A percentile compares a stretch with the other conserved stretches of the same genome.
Conservation (phyloP, 2,888 invertebrate species). For the Drosophila merina region DNA sequence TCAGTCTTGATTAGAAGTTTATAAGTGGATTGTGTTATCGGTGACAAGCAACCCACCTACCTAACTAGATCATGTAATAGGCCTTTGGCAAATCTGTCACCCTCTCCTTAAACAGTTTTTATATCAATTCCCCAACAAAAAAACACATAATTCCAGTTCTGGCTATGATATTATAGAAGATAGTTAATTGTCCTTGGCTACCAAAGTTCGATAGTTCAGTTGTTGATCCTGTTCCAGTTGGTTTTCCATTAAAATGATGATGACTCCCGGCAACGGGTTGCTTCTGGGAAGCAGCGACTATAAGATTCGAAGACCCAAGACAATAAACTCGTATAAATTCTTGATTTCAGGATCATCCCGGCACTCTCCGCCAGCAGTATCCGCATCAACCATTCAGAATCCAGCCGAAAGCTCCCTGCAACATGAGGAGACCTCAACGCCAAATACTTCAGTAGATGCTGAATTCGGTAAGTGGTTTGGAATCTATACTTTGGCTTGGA, state of each 20-base stretch:
- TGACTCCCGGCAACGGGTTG: not conserved
- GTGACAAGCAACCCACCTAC: no score
- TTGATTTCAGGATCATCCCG: slow-evolving; percentile 60
- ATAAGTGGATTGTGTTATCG: not conserved
- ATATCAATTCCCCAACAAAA: not conserved
- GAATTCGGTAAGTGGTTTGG: slow-evolving; percentile 80
- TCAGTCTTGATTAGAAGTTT: slow-evolving; percentile 20
- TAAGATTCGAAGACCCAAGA: not conserved
- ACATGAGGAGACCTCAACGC: slow-evolving; percentile 66
- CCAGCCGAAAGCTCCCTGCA: slow-evolving; percentile 41
- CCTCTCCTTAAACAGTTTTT: not conserved
- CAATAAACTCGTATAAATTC: not conserved
- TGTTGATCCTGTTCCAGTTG: not conserved
- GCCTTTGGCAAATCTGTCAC: not conserved
- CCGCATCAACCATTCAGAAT: slow-evolving; percentile 33
- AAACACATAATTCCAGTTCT: no score
- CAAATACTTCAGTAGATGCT: slow-evolving; percentile 69
- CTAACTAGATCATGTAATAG: not conserved
- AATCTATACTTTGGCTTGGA: not conserved
- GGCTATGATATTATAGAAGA: not conserved
- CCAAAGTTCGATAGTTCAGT: not conserved
- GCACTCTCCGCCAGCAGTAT: slow-evolving; percentile 67
- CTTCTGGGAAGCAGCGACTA: not conserved
- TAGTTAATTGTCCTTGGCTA: not conserved
- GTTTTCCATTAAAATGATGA: not conserved